phyloP scores from a whole-genome alignment of 2,888 invertebrate species.

The Drosophila phalerata region DNA sequence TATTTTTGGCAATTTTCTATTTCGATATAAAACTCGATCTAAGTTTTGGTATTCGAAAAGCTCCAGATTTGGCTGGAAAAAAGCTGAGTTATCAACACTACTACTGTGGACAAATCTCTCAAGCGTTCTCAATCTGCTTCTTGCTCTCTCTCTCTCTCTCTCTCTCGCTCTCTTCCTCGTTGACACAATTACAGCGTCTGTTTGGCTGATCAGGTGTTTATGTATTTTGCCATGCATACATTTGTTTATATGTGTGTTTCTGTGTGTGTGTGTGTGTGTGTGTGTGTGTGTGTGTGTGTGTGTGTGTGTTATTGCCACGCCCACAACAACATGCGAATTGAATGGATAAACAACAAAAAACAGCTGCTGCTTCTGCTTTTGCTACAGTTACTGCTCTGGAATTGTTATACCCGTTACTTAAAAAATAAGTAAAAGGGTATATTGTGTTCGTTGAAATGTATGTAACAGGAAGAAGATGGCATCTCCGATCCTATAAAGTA shows the following conservation, averaged over 20 bases:
- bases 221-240: neutral
- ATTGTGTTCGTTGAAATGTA: too few species aligned
- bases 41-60: too few species aligned
- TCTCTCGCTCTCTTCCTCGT: neutral
- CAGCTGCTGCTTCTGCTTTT: conserved; percentile 32
- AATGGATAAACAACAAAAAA: conserved; percentile 43
- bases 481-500: too few species aligned
- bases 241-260: neutral
- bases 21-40: too few species aligned
- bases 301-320: conserved; percentile 45
- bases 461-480: too few species aligned
- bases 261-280: neutral
- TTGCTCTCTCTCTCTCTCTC: neutral
- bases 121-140: neutral
- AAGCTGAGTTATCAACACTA: neutral
- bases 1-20: too few species aligned
- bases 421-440: too few species aligned
- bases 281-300: conserved; percentile 20
- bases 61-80: neutral
- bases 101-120: neutral
- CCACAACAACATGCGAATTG: conserved; percentile 41
- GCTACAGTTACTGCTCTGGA: too few species aligned
- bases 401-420: too few species aligned
- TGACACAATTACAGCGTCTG: conserved; percentile 7
- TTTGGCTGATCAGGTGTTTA: conserved; percentile 42